Evolutionary conservation across 1,140 invertebrate genomes (phyloP), one percentile per base, ranked within the genome.

Genomic region (Diuraphis noxia): DNA sequence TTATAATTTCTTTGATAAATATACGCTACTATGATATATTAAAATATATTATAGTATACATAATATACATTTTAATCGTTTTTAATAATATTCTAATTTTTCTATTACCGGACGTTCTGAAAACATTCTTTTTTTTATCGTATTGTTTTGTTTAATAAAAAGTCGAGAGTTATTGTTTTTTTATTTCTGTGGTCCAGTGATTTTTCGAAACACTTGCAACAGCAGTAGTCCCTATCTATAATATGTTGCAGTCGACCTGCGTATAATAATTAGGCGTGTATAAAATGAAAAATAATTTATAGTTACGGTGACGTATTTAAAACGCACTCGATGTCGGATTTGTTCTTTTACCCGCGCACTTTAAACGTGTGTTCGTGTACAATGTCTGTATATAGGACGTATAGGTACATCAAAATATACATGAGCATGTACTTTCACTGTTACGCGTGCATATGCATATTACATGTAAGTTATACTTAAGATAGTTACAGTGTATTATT

Each of bases 231-330:
- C 30, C 30, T 63, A 17, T 13, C 13, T n/a, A 72, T 17, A 17
- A 72, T 72, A 72, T 72, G 56, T 72, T 72, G 52, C 30, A 77
- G 38, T 25, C 30, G n/a, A 63, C 5, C 56, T 41, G n/a, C n/a
- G 21, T 25, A 84, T 84, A 56, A 89, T 90, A 79, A 90, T 89
- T 90, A 81, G 43, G 88, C 77, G 88, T 81, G 77, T 81, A 90
- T 49, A 81, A 87, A 90, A 81, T 36, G 36, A 88, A 88, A 87
- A 72, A 88, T 88, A 41, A 56, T n/a, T n/a, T 7, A 7, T 41
- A 72, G 40, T 41, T 17, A 13, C n/a, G 13, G 6, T 13, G n/a
- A 72, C n/a, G 30, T 72, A 72, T 72, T 72, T 72, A 72, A 72
- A n/a, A 72, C 56, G 56, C 56, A n/a, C 56, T n/a, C 2, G 82